Conservation (phyloP, 2,113 vertebrate species). For the Chaenocephalus aceratus region DNA sequence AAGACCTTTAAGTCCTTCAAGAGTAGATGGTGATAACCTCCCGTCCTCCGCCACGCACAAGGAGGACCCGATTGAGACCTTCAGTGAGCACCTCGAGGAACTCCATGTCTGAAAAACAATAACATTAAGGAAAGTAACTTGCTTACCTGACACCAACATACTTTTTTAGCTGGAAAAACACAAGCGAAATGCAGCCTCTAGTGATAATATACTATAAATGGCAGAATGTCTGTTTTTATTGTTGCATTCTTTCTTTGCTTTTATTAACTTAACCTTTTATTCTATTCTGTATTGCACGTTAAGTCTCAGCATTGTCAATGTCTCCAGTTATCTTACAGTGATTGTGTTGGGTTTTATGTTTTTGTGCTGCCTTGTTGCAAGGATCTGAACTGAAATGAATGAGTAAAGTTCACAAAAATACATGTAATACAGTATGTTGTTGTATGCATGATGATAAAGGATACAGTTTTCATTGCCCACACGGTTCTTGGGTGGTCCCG, state of each 20-base stretch:
- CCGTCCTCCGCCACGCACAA: conserved; percentile 96
- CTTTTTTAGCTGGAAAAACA: no score
- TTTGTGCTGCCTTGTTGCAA: no score
- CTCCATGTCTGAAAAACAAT: conserved; percentile 92
- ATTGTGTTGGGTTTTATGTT: no score
- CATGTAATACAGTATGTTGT: not conserved
- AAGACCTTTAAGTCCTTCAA: conserved; percentile 79
- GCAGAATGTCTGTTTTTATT: no score
- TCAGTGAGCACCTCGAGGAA: conserved; percentile 98
- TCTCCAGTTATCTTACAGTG: no score
- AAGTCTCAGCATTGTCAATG: no score
- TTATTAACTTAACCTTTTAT: no score
- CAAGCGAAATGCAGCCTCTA: no score
- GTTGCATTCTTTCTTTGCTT: no score
- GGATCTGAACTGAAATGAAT: not conserved
- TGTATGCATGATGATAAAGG: conserved; percentile 38
- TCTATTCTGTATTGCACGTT: no score
- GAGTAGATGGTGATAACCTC: conserved; percentile 99
- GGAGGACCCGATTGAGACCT: conserved; percentile 94
- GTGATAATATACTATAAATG: no score
- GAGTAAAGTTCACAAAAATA: not conserved
- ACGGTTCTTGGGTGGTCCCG: conserved; percentile 94
- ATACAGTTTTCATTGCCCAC: conserved; percentile 98
- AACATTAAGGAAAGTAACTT: conserved; percentile 75
- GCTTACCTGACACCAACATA: not conserved